These are phyloP conservation scores for Trididemnum nubilum DNA, from an alignment of 23 tunicate species.

Conservation along the genomic window DNA sequence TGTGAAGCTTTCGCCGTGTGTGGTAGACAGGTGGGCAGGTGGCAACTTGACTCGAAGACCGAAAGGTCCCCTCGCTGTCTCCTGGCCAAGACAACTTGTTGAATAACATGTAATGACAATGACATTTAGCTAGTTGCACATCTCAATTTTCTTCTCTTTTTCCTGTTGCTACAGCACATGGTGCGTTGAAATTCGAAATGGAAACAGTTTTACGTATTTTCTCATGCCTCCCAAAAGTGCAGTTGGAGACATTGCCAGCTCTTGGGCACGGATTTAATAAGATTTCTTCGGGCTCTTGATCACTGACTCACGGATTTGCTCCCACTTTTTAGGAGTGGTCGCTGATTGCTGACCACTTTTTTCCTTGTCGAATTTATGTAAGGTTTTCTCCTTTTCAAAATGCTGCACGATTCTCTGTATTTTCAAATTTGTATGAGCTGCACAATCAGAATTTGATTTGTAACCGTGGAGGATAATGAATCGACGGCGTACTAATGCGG, in stretches of 20 bases:
- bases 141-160: conserved; percentile 12
- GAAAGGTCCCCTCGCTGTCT: no score
- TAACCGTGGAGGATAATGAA: conserved; percentile 22
- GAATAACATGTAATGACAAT: no score
- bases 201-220: neutral
- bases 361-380: conserved; percentile 12
- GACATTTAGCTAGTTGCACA: conserved; percentile 18
- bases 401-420: conserved; percentile 22
- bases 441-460: conserved; percentile 1
- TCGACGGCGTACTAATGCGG: no score
- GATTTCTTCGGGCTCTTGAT: no score
- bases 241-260: conserved; percentile 15
- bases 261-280: conserved; percentile 8
- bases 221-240: conserved; percentile 13
- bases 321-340: conserved; percentile 50
- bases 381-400: conserved; percentile 33
- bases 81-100: no score
- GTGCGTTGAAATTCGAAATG: no score
- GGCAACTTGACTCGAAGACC: no score
- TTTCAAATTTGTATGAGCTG: conserved; percentile 30
- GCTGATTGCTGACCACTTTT: conserved; percentile 22
- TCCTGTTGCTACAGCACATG: conserved; percentile 12
- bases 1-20: no score
- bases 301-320: conserved; percentile 18
- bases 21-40: no score